Conservation (phyloP, 2,888 invertebrate species). For the Isotomurus palustris region DNA sequence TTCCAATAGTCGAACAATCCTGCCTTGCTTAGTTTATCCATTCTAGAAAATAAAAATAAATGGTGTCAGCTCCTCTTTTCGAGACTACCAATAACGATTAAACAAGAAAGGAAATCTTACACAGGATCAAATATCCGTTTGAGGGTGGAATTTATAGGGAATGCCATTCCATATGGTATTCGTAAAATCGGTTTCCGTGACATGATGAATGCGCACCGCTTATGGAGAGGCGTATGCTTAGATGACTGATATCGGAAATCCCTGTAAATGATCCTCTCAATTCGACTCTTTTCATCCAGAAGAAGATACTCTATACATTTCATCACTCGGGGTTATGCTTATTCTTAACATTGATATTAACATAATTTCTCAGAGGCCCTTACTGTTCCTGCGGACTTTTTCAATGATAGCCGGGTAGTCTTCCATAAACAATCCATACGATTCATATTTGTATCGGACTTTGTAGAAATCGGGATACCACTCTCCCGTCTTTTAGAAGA, state of each 20-base stretch:
- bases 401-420: conserved; percentile 42
- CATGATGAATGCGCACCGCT: conserved; percentile 71
- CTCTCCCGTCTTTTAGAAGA: conserved; percentile 17
- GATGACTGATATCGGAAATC: conserved; percentile 48
- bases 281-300: conserved; percentile 43
- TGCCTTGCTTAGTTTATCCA: conserved; percentile 60
- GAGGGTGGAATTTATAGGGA: conserved; percentile 60
- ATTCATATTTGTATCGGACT: conserved; percentile 34
- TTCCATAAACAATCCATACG: conserved; percentile 35
- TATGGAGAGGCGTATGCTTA: conserved; percentile 57
- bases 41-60: conserved; percentile 15
- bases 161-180: conserved; percentile 68
- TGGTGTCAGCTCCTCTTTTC: not conserved
- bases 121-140: conserved; percentile 62
- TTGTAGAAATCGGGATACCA: conserved; percentile 43
- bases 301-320: conserved; percentile 35
- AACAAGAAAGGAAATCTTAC: conserved; percentile 54
- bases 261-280: conserved; percentile 42
- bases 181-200: conserved; percentile 64
- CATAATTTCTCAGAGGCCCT: conserved; percentile 7
- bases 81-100: not conserved
- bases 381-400: conserved; percentile 37
- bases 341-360: not conserved
- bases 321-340: not conserved
- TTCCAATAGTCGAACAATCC: conserved; percentile 69